Evolutionary conservation across 2,113 vertebrate species (phyloP).

Genomic region (Oostethus manadensis): DNA sequence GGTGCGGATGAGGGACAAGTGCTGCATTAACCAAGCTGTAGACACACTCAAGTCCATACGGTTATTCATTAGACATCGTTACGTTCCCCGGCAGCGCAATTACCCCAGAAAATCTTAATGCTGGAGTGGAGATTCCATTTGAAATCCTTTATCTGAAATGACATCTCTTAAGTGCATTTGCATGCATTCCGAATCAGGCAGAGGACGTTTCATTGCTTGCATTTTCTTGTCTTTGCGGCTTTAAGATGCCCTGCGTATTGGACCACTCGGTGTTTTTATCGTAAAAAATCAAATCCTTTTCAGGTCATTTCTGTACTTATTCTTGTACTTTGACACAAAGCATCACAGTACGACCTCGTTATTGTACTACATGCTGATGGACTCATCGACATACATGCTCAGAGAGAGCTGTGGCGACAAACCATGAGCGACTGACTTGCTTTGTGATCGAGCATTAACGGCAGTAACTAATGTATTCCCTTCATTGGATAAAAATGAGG

Average conservation of each 20-base stretch:
- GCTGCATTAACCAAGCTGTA: constrained; percentile 30
- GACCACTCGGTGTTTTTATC: background rate
- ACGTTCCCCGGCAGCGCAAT: constrained; percentile 36
- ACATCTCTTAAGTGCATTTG: constrained; percentile 37
- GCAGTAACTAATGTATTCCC: too few relatives aligned
- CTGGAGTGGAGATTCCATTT: constrained; percentile 44
- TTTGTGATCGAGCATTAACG: too few relatives aligned
- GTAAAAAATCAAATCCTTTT: too few relatives aligned
- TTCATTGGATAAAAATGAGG: too few relatives aligned
- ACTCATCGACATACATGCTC: too few relatives aligned
- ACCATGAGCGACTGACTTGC: too few relatives aligned
- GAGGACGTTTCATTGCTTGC: constrained; percentile 1
- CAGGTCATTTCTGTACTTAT: too few relatives aligned
- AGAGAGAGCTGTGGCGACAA: too few relatives aligned
- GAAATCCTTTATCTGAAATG: constrained; percentile 53
- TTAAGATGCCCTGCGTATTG: background rate
- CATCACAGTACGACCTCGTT: too few relatives aligned
- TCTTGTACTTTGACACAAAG: too few relatives aligned
- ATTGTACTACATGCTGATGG: too few relatives aligned
- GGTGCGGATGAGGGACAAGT: constrained; percentile 13
- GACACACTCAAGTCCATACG: constrained; percentile 20
- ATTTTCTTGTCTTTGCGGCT: constrained; percentile 11
- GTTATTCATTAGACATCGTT: constrained; percentile 17
- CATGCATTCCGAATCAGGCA: constrained; percentile 3
- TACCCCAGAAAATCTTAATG: constrained; percentile 60